Evolutionary conservation across 2,113 vertebrate species (phyloP), one percentile per base, ranked within the genome.

Genomic region (Ia io): DNA sequence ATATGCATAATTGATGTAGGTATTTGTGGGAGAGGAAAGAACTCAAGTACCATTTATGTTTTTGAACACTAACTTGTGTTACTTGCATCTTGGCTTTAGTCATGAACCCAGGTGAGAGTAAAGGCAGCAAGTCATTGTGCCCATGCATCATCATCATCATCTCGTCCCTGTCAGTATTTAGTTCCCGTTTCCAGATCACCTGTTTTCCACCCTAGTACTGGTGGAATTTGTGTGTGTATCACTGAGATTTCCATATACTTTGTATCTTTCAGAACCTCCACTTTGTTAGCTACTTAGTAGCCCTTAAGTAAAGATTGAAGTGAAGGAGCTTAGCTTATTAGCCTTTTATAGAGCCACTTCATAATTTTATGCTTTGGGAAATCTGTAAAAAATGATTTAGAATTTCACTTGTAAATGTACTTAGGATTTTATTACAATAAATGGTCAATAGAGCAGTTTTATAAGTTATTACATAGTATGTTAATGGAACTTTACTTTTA

Each of bases 361-460:
- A 67, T 85, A 61, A 93, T 93, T 84, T 85, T 56, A 71, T 89
- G 56, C 53, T 85, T 84, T 94, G 67, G 42, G 70, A 86, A 95
- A 86, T 95, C 32, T 49, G 0, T 93, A 78, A 91, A 91, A 93
- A 74, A 13, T 47, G 40, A 91, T 95, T 95, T 73, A 67, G 61
- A 95, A 82, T 96, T 90, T 97, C 10, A 77, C 25, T 91, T 96
- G 56, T 95, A 93, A 80, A 65, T 76, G 9, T 84, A n/a, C 23
- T 71, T 96, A 88, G 32, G 56, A 47, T 95, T 71, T 95, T 96
- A 86, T 92, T 90, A 42, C 42, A 91, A 49, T 85, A 95, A 96
- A 49, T 91, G 61, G 22, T 5, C 51, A 74, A 1, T 74, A 86
- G 89, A 86, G 17, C 42, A 42, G 23, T 47, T 93, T 94, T 25